phyloP scores from a whole-genome alignment of 2,113 vertebrate species.

The Pontoporia blainvillei region DNA sequence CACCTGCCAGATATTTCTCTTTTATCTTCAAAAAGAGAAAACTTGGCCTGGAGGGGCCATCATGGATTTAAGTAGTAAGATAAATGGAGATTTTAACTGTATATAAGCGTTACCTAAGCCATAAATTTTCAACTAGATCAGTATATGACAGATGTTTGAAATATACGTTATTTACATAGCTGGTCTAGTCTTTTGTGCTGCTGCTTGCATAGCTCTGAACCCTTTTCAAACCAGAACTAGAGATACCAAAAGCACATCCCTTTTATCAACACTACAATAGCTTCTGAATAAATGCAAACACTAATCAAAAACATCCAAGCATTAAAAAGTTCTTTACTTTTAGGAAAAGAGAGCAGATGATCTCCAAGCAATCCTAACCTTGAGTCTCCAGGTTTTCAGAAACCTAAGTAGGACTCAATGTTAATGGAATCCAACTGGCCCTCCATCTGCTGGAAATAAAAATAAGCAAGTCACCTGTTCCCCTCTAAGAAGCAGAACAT shows the following conservation, averaged over 20 bases:
- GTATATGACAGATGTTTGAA: conserved; percentile 54
- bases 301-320: not conserved
- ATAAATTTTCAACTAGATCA: conserved; percentile 46
- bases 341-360: not conserved
- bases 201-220: not conserved
- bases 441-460: conserved; percentile 44
- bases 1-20: conserved; percentile 49
- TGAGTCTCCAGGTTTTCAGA: not conserved
- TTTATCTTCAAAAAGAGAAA: conserved; percentile 51
- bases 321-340: not conserved
- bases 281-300: not conserved
- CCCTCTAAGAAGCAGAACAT: not conserved
- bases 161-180: conserved; percentile 44
- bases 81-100: conserved; percentile 49
- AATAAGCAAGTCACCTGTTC: conserved; percentile 2
- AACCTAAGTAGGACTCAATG: not conserved
- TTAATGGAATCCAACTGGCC: not conserved
- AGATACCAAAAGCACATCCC: not conserved
- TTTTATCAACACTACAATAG: not conserved
- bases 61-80: conserved; percentile 10
- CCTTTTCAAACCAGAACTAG: not conserved
- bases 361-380: not conserved
- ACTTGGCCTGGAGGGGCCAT: not conserved
- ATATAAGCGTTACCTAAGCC: conserved; percentile 41
- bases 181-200: not conserved